A percentile compares a stretch with the other conserved stretches of the same genome.
Conservation (phyloP, 2,888 invertebrate species). For the Selenia dentaria region DNA sequence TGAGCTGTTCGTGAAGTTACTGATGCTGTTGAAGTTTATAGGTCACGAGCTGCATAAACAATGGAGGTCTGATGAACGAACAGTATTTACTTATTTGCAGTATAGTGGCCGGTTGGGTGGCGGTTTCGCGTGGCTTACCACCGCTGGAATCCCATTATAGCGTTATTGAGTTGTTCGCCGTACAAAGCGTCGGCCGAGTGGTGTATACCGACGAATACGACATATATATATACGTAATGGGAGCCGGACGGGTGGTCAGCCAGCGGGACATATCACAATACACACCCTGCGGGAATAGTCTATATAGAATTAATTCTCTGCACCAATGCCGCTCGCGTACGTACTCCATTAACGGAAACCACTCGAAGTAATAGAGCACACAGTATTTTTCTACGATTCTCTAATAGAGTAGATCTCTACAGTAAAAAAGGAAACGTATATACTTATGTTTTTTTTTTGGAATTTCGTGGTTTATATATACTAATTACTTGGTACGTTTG, state of each 20-base stretch:
- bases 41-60: constrained; percentile 56
- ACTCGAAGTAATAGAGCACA: no score
- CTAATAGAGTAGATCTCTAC: no score
- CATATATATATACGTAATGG: constrained; percentile 49
- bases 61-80: constrained; percentile 55
- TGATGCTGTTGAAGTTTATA: constrained; percentile 39
- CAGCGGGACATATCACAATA: constrained; percentile 40
- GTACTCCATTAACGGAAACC: constrained; percentile 14
- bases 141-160: constrained; percentile 75
- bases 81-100: constrained; percentile 46
- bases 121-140: constrained; percentile 70
- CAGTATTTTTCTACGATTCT: no score
- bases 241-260: constrained; percentile 37
- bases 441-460: no score
- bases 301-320: constrained; percentile 35
- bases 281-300: constrained; percentile 46
- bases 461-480: no score
- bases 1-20: constrained; percentile 14
- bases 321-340: constrained; percentile 20
- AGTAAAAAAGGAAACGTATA: not conserved
- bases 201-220: constrained; percentile 49
- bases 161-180: constrained; percentile 73
- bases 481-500: not conserved
- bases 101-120: constrained; percentile 41
- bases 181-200: constrained; percentile 55